Evolutionary conservation across 2,113 vertebrate genomes (phyloP), one percentile per base, ranked within the genome.

Genomic region (Hippocampus zosterae): DNA sequence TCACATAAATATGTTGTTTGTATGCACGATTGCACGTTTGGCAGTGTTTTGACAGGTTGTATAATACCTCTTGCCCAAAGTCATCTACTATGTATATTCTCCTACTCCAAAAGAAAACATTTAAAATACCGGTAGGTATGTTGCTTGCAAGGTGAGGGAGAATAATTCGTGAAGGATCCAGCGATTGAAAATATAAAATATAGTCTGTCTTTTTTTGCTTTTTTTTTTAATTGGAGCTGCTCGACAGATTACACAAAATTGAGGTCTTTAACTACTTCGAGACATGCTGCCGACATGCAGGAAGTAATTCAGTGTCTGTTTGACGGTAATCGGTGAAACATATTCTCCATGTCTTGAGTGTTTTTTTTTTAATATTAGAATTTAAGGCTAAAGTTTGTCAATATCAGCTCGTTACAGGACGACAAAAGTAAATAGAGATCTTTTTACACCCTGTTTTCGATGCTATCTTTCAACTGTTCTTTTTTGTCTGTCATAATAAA

Each of bases 181-280:
- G 8, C 16, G 25, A 29, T 59, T 52, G 60, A 72, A 83, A 88
- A 87, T 77, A 79, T 63, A 82, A 78, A 88, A 77, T 75, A 84
- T 13, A 57, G 18, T 62, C 33, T 72, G 61, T 21, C 50, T 21
- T 52, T 52, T 9, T 52, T 52, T 8, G 9, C 2, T 37, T 37
- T 37, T 37, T 33, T 37, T 37, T 33, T 33, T 21, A 10, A 52
- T 71, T 50, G 73, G 23, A 67, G 62, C 71, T 50, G 21, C 23
- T 52, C 67, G 77, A 68, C 53, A 56, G 48, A 65, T 68, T 8
- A 65, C 69, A 40, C n/a, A 52, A 68, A 52, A 48, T 52, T 42
- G 37, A 41, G 77, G 73, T 79, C 78, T 67, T 81, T 81, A 72
- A 61, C 63, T 73, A 77, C 72, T 65, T 81, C 79, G 63, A 76